Base-by-base conservation (phyloP, 2,888 invertebrate genomes). In the Troides helena region DNA sequence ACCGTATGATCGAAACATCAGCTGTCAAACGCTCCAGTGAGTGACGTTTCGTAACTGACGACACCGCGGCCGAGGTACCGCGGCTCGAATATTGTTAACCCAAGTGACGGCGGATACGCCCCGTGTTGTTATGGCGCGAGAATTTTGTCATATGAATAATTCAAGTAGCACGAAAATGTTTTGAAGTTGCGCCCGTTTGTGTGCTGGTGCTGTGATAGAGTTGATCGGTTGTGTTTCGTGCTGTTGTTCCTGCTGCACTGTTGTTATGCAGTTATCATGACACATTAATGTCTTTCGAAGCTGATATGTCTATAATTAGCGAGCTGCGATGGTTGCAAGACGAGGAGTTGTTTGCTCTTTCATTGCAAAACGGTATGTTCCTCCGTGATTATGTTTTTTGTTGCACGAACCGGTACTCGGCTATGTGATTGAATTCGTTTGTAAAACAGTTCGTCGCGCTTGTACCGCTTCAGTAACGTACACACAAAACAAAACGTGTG, bases 221-320 rank as follows among this genome's bases (percentile, higher is more conserved):
- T 72, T 85, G 82, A 80, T 78, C 77, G 76, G 77, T 81, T 73
- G 78, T 80, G 82, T 75, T 76, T 79, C 79, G 79, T 75, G 79
- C 77, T 76, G 78, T 80, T 80, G 78, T 80, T 78, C 78, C 75
- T 74, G 76, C 77, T 75, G 74, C 73, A 81, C 78, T 79, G 79
- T 81, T 82, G 81, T 85, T 81, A 81, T 83, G 87, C 78, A 82
- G 86, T 85, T 89, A 85, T 85, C 85, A 87, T 89, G 87, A 79
- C 80, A 76, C 80, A 81, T 85, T 87, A 85, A 91, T 92, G 89
- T 88, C 90, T 78, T 82, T 84, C 78, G 82, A 86, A 81, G 86
- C 87, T 90, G 90, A 92, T 86, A 92, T 92, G 92, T 92, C 92
- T 85, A 86, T 92, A 81, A 88, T 92, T 84, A 89, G 89, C 81